Evolutionary conservation across 2,113 vertebrate genomes (phyloP).

Genomic region (Tursiops truncatus): DNA sequence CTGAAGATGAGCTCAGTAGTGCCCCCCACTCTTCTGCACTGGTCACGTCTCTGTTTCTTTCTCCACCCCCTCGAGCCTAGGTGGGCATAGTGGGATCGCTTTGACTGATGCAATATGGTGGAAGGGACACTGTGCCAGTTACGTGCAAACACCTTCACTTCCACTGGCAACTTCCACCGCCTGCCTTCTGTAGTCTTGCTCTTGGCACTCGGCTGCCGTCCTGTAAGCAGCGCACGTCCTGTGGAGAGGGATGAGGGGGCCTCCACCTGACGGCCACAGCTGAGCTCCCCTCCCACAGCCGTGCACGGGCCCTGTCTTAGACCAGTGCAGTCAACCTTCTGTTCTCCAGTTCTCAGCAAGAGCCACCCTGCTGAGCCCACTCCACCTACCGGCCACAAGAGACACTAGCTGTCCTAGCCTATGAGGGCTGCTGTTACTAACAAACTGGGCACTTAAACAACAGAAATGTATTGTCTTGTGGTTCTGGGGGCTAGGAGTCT

Average conservation of each 20-base stretch:
- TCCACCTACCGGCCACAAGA: not conserved
- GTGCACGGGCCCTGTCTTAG: too few relatives aligned
- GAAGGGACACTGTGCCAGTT: not conserved
- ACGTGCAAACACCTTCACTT: not conserved
- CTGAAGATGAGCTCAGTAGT: not conserved
- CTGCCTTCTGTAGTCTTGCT: not conserved
- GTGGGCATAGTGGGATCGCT: not conserved
- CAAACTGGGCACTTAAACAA: not conserved
- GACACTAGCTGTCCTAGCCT: not conserved
- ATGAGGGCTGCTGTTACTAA: not conserved
- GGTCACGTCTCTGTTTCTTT: not conserved
- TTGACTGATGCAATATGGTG: too few relatives aligned
- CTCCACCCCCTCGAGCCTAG: not conserved
- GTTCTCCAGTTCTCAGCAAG: not conserved
- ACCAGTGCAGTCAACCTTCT: not conserved
- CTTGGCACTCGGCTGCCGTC: not conserved
- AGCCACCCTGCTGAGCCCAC: not conserved
- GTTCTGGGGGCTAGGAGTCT: too few relatives aligned
- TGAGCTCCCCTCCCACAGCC: not conserved
- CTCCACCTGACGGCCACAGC: not conserved
- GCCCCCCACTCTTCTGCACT: rapidly evolving
- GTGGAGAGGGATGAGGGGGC: too few relatives aligned
- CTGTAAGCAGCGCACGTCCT: not conserved
- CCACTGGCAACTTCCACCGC: too few relatives aligned
- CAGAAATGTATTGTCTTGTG: too few relatives aligned